Evolutionary conservation across 2,113 vertebrate genomes (phyloP).

Genomic region (Canis aureus): DNA sequence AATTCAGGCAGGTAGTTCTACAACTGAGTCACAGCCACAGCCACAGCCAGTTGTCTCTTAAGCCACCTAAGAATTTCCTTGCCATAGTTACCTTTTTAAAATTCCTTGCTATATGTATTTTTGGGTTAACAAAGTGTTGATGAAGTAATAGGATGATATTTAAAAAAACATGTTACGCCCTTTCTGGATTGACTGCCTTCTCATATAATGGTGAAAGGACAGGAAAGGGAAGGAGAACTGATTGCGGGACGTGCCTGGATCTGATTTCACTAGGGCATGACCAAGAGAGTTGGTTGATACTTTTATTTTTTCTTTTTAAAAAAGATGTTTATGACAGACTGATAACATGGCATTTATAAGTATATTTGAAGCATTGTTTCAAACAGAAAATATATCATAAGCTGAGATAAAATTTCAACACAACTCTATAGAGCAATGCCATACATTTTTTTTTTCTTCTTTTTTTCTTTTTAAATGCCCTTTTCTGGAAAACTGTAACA

Average conservation of each 20-base stretch:
- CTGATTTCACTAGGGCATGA: not conserved
- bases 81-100: not conserved
- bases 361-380: conserved; percentile 8
- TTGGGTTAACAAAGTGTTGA: not conserved
- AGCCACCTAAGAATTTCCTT: not conserved
- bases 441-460: not conserved
- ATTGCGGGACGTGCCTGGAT: not conserved
- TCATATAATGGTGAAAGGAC: not conserved
- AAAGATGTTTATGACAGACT: not conserved
- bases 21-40: not conserved
- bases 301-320: not conserved
- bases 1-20: not conserved
- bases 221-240: not conserved
- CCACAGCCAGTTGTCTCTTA: not conserved
- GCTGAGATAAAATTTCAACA: not conserved
- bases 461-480: not conserved
- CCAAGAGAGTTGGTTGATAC: not conserved
- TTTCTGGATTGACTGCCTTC: conserved; percentile 8
- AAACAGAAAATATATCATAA: not conserved
- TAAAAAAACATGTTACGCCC: not conserved
- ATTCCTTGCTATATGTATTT: not conserved
- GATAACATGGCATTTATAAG: not conserved
- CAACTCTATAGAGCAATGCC: not conserved
- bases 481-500: not conserved
- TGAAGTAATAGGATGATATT: conserved; percentile 23